Evolutionary conservation across 1,140 invertebrate genomes (phyloP).

Genomic region (Dinoponera quadriceps): DNA sequence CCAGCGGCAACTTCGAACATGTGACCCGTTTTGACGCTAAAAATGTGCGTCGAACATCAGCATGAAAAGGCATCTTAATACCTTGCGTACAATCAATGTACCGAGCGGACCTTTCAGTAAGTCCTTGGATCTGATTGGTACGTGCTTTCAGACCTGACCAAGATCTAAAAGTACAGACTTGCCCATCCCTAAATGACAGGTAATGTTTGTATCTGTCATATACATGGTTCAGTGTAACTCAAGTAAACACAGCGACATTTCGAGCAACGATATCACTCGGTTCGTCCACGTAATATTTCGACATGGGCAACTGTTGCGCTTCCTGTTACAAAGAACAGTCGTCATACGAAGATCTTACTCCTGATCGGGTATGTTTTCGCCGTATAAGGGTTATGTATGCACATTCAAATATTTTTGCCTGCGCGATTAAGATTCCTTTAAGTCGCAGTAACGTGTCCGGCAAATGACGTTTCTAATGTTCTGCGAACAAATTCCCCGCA

Average conservation of each 20-base stretch:
- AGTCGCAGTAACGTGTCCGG: background rate
- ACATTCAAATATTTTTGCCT: background rate
- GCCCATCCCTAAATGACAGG: background rate
- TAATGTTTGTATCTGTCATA: conserved; percentile 11
- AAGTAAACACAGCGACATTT: conserved; percentile 9
- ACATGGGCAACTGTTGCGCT: conserved; percentile 72
- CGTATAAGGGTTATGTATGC: conserved; percentile 53
- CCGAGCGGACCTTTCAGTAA: too few relatives aligned
- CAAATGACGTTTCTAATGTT: background rate
- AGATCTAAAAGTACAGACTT: too few relatives aligned
- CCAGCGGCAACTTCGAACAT: too few relatives aligned
- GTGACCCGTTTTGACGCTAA: too few relatives aligned
- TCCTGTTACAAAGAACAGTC: conserved; percentile 73
- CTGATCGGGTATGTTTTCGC: conserved; percentile 73
- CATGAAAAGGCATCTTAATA: too few relatives aligned
- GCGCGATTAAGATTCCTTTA: background rate
- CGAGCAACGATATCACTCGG: background rate
- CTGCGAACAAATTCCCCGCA: background rate
- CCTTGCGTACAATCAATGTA: too few relatives aligned
- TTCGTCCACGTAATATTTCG: conserved; percentile 4
- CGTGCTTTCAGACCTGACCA: too few relatives aligned
- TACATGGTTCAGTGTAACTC: background rate
- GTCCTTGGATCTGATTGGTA: too few relatives aligned
- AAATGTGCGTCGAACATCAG: too few relatives aligned
- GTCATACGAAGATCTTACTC: conserved; percentile 76